Conservation (phyloP, 2,113 vertebrate genomes). For the Steatornis caripensis region DNA sequence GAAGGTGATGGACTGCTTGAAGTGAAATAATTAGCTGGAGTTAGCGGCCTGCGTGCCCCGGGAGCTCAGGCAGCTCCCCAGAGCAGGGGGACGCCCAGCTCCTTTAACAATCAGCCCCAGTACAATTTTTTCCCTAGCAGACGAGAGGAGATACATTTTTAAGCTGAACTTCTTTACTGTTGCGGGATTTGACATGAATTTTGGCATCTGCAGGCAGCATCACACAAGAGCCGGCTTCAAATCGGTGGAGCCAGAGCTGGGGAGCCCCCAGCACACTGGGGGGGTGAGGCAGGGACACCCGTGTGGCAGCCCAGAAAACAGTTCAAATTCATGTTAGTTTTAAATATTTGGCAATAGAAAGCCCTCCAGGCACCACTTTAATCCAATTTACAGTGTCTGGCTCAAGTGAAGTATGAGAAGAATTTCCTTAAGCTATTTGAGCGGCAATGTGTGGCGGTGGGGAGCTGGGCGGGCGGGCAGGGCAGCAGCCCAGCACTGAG, state of each 20-base stretch:
- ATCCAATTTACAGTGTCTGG: neutral
- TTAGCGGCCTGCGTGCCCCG: fast-evolving
- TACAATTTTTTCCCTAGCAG: neutral
- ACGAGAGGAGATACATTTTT: neutral
- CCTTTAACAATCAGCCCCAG: neutral
- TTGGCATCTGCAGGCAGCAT: neutral
- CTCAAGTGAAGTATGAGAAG: neutral
- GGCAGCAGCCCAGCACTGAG: neutral
- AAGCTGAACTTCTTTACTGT: neutral
- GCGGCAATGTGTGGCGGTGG: fast-evolving
- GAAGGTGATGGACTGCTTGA: neutral
- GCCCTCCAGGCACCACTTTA: neutral
- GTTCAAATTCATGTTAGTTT: neutral
- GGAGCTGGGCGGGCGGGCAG: neutral
- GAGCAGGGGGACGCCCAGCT: neutral
- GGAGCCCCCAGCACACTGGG: neutral
- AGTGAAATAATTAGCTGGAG: neutral
- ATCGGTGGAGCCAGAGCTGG: fast-evolving
- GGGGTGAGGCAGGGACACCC: neutral
- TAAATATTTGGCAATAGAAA: neutral
- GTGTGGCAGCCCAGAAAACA: neutral
- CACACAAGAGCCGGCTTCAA: neutral
- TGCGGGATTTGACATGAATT: neutral
- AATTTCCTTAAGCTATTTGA: neutral
- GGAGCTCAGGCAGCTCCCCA: neutral